Conservation (phyloP, 1,140 invertebrate genomes). For the Zaprionus ghesquierei region DNA sequence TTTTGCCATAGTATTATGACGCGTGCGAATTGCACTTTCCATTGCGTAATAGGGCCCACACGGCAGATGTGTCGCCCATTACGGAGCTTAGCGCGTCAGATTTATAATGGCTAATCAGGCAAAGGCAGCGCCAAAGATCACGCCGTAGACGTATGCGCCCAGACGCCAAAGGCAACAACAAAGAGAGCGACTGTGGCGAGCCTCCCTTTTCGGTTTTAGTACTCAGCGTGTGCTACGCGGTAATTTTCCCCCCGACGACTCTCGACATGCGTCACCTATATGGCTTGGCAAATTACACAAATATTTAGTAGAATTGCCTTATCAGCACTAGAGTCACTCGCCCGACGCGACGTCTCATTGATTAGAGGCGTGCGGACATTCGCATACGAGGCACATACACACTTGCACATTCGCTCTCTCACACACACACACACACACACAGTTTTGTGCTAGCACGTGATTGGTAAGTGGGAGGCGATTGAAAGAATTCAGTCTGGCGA, state of each 20-base stretch:
- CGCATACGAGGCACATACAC: background rate
- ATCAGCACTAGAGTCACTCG: conserved; percentile 2
- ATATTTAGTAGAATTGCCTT: conserved; percentile 6
- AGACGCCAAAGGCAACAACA: background rate
- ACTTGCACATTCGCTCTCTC: background rate
- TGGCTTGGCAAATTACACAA: background rate
- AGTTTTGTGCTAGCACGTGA: conserved; percentile 51
- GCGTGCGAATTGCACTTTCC: background rate
- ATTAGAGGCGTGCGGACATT: conserved; percentile 7
- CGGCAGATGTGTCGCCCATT: conserved; percentile 20
- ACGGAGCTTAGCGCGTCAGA: conserved; percentile 22
- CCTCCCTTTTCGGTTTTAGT: conserved; percentile 31
- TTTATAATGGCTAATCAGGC: background rate
- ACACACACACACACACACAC: background rate
- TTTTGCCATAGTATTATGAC: conserved; percentile 3
- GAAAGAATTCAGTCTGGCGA: conserved; percentile 9
- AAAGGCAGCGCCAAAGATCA: conserved; percentile 41
- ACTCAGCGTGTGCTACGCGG: background rate
- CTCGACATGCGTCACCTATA: conserved; percentile 25
- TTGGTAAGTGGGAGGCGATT: conserved; percentile 30
- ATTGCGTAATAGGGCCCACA: conserved; percentile 19
- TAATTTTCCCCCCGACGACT: conserved; percentile 50
- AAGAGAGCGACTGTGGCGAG: conserved; percentile 35
- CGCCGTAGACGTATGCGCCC: conserved; percentile 28
- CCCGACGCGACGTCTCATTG: conserved; percentile 26